Evolutionary conservation across 92 coral and sea anemone genomes (phyloP), one percentile per base, ranked within the genome.

Genomic region (Montipora capitata): DNA sequence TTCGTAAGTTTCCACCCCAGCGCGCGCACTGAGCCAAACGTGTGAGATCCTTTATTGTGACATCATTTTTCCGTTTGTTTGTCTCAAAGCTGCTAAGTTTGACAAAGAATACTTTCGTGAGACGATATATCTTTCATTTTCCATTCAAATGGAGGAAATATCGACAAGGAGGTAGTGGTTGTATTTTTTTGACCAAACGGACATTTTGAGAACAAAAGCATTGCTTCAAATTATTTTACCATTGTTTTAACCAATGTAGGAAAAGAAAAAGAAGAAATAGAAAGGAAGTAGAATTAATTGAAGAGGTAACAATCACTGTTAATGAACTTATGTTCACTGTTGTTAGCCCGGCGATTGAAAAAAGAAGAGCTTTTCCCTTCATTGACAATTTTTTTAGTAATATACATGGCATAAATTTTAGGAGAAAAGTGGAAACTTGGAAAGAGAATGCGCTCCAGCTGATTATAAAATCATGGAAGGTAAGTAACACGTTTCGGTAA

Each of bases 391-490:
- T 42, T 3, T 17, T 11, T 4, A 14, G 43, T 38, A 12, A 4
- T 49, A 44, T 27, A 27, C 35, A 27, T 27, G 35, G 35, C 35
- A 8, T 54, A 15, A 81, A 15, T 39, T 69, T 51, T 39, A 81
- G 85, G 67, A 14, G 20, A 38, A 13, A 15, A 68, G 12, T 2
- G 4, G 14, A 17, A 42, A 68, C 11, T n/a, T 9, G 9, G 85
- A 62, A 39, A 68, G 85, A 40, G 35, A 43, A 8, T 68, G 85
- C 15, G 85, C 85, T 38, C 77, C 85, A 40, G 85, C 85, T 7
- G 85, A 69, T 15, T 81, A 81, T 62, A 81, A 81, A 56, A 69
- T 38, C 2, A 69, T 81, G 67, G 85, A 81, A 52, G 85, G 85
- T 81, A 16, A 40, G 68, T 16, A 2, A 12, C 7, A 2, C 49